Base-by-base conservation (phyloP, 2,888 invertebrate genomes). In the Cerastis leucographa region DNA sequence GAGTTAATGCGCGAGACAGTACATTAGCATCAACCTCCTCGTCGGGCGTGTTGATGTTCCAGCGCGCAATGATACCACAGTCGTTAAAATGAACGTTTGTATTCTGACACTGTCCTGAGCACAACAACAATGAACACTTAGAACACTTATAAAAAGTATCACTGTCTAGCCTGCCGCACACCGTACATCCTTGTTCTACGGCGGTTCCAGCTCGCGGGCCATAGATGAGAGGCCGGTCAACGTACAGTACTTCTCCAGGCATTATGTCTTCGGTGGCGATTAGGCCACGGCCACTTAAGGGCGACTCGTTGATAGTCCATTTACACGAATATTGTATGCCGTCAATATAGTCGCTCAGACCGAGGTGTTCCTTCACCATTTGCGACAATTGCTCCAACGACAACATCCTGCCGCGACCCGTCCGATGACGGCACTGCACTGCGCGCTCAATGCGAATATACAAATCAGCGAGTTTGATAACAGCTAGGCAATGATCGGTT, bases 51-150 rank as follows among this genome's bases (percentile, higher is more conserved):
- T 95, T 97, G 69, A 97, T 97, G 83, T 94, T 91, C 97, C 97
- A 97, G 73, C 95, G 94, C 65, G 95, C 95, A 85, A 98, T 97
- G 67, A 97, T 94, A 65, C 94, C 92, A 92, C 98, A 98, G 91
- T 98, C 98, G 67, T 94, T 93, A 66, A 92, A 91, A 94, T 98
- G 98, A 42, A 89, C 86, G 54, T 93, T 89, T 9, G 97, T 96
- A 86, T 97, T 96, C 90, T 97, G 97, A 93, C 98, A 98, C 78
- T 94, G 90, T 74, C 95, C 94, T 17, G 97, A 97, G 92, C 98
- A 98, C 61, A 98, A 95, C 29, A 98, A 97, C 87, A 98, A 95
- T 6, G 97, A 97, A 91, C 98, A 98, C 69, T 96, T 97, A 62
- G 96, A 93, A 91, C 98, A 98, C 65, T 97, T 92, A 80, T 93